Evolutionary conservation across 2,113 vertebrate genomes (phyloP).

Genomic region (Pseudolaguvia tuberculata): DNA sequence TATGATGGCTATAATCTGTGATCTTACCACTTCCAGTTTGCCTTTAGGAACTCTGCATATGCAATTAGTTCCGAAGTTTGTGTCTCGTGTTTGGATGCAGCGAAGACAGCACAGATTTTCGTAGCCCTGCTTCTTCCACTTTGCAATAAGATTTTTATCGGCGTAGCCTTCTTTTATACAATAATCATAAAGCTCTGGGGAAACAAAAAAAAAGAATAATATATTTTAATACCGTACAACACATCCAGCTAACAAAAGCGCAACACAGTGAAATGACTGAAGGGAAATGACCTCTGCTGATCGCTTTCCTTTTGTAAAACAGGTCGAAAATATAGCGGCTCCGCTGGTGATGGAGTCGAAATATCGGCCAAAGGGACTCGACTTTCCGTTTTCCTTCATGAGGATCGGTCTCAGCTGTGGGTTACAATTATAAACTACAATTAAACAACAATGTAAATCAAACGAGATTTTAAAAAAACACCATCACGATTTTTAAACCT

Average conservation of each 20-base stretch:
- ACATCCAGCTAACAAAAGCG: background rate
- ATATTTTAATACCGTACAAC: background rate
- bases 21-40: slow-evolving; percentile 94
- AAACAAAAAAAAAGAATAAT: slow-evolving; percentile 14
- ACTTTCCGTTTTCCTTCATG: slow-evolving; percentile 96
- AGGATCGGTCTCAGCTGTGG: slow-evolving; percentile 88
- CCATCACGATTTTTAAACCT: background rate
- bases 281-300: slow-evolving; percentile 84
- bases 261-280: background rate
- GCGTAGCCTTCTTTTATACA: slow-evolving; percentile 96
- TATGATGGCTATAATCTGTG: background rate
- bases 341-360: slow-evolving; percentile 94
- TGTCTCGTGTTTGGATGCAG: slow-evolving; percentile 96
- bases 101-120: slow-evolving; percentile 96
- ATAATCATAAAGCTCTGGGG: slow-evolving; percentile 90
- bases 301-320: slow-evolving; percentile 96
- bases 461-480: background rate
- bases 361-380: slow-evolving; percentile 96
- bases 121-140: slow-evolving; percentile 98
- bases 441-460: background rate
- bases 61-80: slow-evolving; percentile 97
- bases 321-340: slow-evolving; percentile 96
- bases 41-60: slow-evolving; percentile 97
- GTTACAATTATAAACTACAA: background rate
- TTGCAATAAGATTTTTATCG: slow-evolving; percentile 96